These are phyloP conservation scores for Calliopum simillimum DNA, from an alignment of 2,888 invertebrate genomes.

Conservation along the genomic window DNA sequence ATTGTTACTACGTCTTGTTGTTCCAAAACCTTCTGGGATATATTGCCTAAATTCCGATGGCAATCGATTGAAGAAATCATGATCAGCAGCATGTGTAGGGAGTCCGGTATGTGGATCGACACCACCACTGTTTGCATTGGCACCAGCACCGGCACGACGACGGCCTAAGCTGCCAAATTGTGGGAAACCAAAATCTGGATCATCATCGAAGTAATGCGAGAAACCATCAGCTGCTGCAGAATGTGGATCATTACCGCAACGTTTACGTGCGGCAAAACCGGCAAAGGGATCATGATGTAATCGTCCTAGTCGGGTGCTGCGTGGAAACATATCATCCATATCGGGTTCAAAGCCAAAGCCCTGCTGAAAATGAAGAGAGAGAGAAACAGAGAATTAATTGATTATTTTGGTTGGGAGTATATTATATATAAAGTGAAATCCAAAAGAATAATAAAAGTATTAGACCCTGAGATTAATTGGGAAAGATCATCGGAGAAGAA, in stretches of 20 bases:
- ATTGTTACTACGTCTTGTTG: constrained; percentile 52
- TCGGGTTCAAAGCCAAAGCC: constrained; percentile 65
- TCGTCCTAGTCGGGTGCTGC: constrained; percentile 62
- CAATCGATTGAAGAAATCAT: constrained; percentile 64
- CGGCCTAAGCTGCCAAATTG: constrained; percentile 63
- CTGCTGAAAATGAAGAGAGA: constrained; percentile 55
- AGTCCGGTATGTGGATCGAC: constrained; percentile 43
- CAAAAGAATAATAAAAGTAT: no score
- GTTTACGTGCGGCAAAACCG: constrained; percentile 64
- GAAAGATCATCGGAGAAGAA: neutral
- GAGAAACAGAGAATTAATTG: constrained; percentile 2
- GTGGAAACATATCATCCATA: constrained; percentile 62
- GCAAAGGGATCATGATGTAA: constrained; percentile 65
- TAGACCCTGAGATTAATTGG: neutral
- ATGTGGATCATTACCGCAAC: constrained; percentile 60
- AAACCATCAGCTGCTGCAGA: constrained; percentile 54
- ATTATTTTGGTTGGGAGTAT: constrained; percentile 4
- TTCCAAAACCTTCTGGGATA: constrained; percentile 64
- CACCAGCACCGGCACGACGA: constrained; percentile 53
- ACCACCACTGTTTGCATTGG: constrained; percentile 37
- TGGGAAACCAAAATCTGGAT: constrained; percentile 65
- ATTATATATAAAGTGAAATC: no score
- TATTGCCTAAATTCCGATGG: constrained; percentile 67
- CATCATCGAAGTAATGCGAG: constrained; percentile 57
- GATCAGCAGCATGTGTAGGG: constrained; percentile 51